Conservation (phyloP, 2,113 vertebrate genomes). For the Cyanoliseus patagonus region DNA sequence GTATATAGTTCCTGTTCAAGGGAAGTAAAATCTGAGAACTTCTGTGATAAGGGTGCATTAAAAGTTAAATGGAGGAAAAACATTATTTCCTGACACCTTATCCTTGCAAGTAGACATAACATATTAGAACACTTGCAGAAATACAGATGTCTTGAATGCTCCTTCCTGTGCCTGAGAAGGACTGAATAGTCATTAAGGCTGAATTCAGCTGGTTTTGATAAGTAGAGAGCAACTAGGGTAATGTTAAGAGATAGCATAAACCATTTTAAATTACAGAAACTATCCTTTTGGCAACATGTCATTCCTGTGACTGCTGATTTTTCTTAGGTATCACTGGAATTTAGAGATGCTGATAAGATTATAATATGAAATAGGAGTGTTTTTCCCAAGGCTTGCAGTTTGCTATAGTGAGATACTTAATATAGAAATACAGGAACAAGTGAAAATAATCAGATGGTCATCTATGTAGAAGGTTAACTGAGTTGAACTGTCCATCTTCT, state of each 20-base stretch:
- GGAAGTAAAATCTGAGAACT: background rate
- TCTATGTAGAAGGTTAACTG: background rate
- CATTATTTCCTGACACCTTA: rapidly evolving
- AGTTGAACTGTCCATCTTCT: background rate
- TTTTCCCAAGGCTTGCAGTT: background rate
- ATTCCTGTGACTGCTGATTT: background rate
- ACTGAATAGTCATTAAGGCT: background rate
- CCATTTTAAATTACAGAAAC: background rate
- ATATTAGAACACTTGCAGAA: background rate
- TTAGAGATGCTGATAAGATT: background rate
- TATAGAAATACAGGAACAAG: background rate
- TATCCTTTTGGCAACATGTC: background rate
- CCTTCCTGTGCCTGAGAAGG: background rate
- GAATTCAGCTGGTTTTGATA: background rate
- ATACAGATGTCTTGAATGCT: background rate
- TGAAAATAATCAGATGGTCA: background rate
- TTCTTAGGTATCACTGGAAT: background rate
- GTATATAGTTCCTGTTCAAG: background rate
- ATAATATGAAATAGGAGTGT: background rate
- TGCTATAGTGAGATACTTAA: background rate
- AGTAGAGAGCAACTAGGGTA: background rate
- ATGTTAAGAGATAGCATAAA: background rate
- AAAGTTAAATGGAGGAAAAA: background rate
- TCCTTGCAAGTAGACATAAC: background rate
- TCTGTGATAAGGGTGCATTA: background rate